Evolutionary conservation across 2,888 invertebrate genomes (phyloP).

Genomic region (Sthenelais limicola): DNA sequence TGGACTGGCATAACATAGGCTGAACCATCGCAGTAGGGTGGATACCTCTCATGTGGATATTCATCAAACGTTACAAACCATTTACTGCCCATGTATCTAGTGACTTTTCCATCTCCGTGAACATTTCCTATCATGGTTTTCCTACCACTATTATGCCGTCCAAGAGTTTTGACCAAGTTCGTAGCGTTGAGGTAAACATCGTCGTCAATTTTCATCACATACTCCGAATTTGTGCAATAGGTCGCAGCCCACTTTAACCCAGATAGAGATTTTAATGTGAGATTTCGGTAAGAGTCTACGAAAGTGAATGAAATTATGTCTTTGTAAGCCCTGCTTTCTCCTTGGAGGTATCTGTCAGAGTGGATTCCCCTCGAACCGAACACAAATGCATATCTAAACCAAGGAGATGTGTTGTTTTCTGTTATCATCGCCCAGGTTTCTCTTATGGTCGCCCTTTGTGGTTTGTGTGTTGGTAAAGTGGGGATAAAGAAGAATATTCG

Average conservation of each 20-base stretch:
- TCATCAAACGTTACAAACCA: background rate
- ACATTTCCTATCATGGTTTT: slow-evolving; percentile 20
- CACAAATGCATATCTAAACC: background rate
- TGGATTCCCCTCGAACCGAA: background rate
- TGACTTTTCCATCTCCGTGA: background rate
- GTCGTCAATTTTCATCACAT: slow-evolving; percentile 17
- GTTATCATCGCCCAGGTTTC: background rate
- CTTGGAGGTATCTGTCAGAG: background rate
- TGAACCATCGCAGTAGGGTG: slow-evolving; percentile 7
- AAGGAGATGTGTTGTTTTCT: background rate
- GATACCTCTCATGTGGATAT: slow-evolving; percentile 1
- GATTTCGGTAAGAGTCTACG: slow-evolving; percentile 8
- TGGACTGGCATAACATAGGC: slow-evolving; percentile 3
- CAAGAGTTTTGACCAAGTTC: background rate
- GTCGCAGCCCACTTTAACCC: slow-evolving; percentile 13
- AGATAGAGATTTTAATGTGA: background rate
- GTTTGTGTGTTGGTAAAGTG: too few species aligned
- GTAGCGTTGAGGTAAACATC: slow-evolving; percentile 16
- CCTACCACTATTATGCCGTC: background rate
- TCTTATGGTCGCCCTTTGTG: too few species aligned
- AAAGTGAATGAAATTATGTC: slow-evolving; percentile 11
- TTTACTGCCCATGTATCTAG: background rate
- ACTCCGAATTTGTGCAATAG: background rate
- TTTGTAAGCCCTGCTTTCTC: background rate
- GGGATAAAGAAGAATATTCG: too few species aligned